phyloP scores from a whole-genome alignment of 1,140 invertebrate species.

The Pachyrhynchus sulphureomaculatus region DNA sequence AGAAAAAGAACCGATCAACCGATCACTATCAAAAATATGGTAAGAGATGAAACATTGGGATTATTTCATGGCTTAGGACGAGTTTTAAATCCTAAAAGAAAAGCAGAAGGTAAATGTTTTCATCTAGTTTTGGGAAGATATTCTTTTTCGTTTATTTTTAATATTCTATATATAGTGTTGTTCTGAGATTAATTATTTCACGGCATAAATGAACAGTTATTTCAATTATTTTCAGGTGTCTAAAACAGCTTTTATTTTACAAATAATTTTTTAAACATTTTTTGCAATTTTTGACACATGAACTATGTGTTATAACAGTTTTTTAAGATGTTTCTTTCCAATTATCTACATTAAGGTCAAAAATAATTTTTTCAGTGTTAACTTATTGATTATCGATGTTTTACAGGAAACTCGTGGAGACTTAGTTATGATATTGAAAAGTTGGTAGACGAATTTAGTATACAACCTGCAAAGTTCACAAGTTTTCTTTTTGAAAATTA shows the following conservation, averaged over 20 bases:
- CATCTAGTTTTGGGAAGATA: neutral
- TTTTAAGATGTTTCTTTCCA: too few species aligned
- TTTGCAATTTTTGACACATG: too few species aligned
- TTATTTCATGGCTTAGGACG: slow-evolving; percentile 74
- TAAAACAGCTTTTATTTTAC: too few species aligned
- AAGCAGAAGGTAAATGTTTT: slow-evolving; percentile 27
- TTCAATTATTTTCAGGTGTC: too few species aligned
- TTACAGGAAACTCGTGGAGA: slow-evolving; percentile 39
- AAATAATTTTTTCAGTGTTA: too few species aligned
- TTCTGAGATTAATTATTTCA: neutral
- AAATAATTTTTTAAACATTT: too few species aligned
- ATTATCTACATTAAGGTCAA: too few species aligned
- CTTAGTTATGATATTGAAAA: slow-evolving; percentile 65
- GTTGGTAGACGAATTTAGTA: slow-evolving; percentile 63
- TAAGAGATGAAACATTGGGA: slow-evolving; percentile 66
- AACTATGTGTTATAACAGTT: too few species aligned
- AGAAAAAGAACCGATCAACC: slow-evolving; percentile 34
- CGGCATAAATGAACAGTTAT: too few species aligned
- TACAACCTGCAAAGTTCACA: slow-evolving; percentile 63
- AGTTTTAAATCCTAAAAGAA: slow-evolving; percentile 75
- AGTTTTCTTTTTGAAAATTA: slow-evolving; percentile 75
- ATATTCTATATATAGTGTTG: neutral
- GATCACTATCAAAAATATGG: slow-evolving; percentile 55
- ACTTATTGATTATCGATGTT: neutral
- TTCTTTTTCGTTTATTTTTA: neutral